Percentiles rank a stretch among this genome's conserved stretches.
Evolutionary conservation across 2,113 vertebrate genomes (phyloP).

Genomic region (Hyperopisus bebe): DNA sequence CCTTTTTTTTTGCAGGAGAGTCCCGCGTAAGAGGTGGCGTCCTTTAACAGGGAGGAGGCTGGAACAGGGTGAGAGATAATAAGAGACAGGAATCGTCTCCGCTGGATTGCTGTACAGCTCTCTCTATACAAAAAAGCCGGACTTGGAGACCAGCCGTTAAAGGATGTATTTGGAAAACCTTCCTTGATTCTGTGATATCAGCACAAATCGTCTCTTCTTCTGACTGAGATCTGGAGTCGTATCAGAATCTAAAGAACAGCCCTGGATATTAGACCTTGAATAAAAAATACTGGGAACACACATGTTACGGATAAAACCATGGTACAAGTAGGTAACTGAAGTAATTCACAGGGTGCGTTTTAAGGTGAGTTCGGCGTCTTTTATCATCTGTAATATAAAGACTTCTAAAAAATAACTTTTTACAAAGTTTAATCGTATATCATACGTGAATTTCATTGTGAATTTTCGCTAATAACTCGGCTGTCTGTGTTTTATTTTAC

Average conservation of each 20-base stretch:
- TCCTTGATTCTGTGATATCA: constrained; percentile 1
- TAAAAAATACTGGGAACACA: not conserved
- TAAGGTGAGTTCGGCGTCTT: constrained; percentile 22
- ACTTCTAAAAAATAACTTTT: constrained; percentile 14
- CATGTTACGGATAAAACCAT: constrained; percentile 14
- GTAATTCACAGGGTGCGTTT: not conserved
- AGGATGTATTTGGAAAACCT: constrained; percentile 15
- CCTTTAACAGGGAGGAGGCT: constrained; percentile 18
- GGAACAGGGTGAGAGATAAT: constrained; percentile 22
- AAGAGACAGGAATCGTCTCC: constrained; percentile 34
- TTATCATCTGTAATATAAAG: not conserved
- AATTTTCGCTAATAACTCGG: not conserved
- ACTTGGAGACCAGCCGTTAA: constrained; percentile 8
- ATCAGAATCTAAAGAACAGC: constrained; percentile 1
- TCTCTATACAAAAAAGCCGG: constrained; percentile 8
- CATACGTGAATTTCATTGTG: not conserved
- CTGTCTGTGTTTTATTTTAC: not conserved
- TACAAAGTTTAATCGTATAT: not conserved
- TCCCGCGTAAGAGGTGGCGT: constrained; percentile 20
- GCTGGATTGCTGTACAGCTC: constrained; percentile 31
- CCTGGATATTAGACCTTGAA: constrained; percentile 10
- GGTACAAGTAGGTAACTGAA: constrained; percentile 10
- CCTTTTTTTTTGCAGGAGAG: not conserved
- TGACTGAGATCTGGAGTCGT: not conserved
- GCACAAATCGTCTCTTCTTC: not conserved